Evolutionary conservation across 2,888 invertebrate species (phyloP).

Genomic region (Lagria hirta): DNA sequence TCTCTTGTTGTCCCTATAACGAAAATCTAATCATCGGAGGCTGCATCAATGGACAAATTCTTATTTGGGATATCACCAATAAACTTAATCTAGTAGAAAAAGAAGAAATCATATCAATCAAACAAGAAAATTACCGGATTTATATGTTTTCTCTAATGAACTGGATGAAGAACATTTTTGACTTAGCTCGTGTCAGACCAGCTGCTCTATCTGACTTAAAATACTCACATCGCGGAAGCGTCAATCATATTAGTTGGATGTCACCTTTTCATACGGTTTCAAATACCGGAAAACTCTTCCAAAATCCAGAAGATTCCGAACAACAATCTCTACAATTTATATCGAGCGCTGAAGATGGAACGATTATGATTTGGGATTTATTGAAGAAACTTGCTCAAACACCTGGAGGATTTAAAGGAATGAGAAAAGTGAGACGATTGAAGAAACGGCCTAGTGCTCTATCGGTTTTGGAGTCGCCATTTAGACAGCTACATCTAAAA

Average conservation of each 20-base stretch:
- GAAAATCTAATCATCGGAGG: constrained; percentile 72
- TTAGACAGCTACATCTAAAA: constrained; percentile 61
- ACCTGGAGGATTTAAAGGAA: constrained; percentile 45
- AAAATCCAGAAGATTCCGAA: constrained; percentile 48
- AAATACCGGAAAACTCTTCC: constrained; percentile 60
- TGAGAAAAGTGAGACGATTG: constrained; percentile 54
- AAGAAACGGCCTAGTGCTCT: constrained; percentile 61
- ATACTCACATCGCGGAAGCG: constrained; percentile 64
- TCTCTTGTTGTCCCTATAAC: constrained; percentile 71
- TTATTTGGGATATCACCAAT: constrained; percentile 40
- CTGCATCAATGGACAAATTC: constrained; percentile 69
- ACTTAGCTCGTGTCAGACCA: constrained; percentile 60
- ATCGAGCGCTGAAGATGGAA: constrained; percentile 68
- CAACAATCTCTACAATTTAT: constrained; percentile 62
- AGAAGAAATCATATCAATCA: constrained; percentile 62
- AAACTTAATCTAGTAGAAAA: constrained; percentile 56
- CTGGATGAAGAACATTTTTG: constrained; percentile 69
- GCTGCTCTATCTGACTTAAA: constrained; percentile 63
- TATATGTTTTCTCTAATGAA: constrained; percentile 58
- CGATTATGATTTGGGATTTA: constrained; percentile 71
- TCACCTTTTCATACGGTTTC: constrained; percentile 62
- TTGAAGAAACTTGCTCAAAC: constrained; percentile 51
- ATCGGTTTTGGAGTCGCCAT: constrained; percentile 61
- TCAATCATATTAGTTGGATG: constrained; percentile 71
- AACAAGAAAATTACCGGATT: constrained; percentile 63